Conservation (phyloP, 2,888 invertebrate genomes). For the Biston betularia region DNA sequence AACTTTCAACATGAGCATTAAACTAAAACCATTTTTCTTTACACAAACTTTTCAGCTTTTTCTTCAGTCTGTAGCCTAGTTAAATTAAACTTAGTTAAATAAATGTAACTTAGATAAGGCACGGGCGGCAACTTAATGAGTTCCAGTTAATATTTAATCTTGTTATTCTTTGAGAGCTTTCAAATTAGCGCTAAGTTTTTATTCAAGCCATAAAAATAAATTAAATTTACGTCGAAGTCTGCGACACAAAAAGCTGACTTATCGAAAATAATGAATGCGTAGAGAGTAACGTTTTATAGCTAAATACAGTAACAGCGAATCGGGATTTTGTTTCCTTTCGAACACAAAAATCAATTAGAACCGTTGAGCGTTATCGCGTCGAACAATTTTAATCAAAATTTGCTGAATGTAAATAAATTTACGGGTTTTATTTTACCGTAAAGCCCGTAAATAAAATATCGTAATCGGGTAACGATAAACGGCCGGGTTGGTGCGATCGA, state of each 20-base stretch:
- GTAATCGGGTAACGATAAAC: slow-evolving; percentile 39
- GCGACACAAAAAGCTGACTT: slow-evolving; percentile 3
- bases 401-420: slow-evolving; percentile 42
- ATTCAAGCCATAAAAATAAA: slow-evolving; percentile 19
- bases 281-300: slow-evolving; percentile 21
- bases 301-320: slow-evolving; percentile 13
- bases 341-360: slow-evolving; percentile 45
- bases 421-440: slow-evolving; percentile 40
- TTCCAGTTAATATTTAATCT: slow-evolving; percentile 44
- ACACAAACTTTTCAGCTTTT: slow-evolving; percentile 31
- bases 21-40: slow-evolving; percentile 14
- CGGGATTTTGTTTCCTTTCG: slow-evolving; percentile 20
- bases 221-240: slow-evolving; percentile 6
- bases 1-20: slow-evolving; percentile 19
- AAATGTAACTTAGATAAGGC: slow-evolving; percentile 46
- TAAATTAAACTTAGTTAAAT: slow-evolving; percentile 41
- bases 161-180: slow-evolving; percentile 38
- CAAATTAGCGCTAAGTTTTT: slow-evolving; percentile 26
- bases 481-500: slow-evolving; percentile 4
- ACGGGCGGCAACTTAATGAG: slow-evolving; percentile 42
- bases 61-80: slow-evolving; percentile 36
- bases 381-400: slow-evolving; percentile 45
- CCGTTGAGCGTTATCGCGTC: slow-evolving; percentile 42
- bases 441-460: slow-evolving; percentile 37
- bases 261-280: slow-evolving; percentile 21